Evolutionary conservation across 2,797 vertebrate genomes (phyloP), one percentile per base, ranked within the genome.

Genomic region (Paratrypauchen microcephalus): DNA sequence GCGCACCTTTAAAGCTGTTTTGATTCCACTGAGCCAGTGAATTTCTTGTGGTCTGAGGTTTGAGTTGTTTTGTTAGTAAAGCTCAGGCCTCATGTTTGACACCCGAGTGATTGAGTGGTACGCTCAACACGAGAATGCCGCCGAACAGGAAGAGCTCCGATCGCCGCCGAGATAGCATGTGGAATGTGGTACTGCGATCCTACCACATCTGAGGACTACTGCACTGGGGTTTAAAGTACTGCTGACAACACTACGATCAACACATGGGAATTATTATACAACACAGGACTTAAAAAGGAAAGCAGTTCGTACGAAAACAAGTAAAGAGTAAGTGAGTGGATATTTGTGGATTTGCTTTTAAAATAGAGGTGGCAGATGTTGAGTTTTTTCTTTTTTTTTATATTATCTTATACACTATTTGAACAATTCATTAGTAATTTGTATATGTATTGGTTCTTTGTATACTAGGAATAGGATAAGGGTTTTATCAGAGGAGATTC

Each of bases 121-220:
- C 24, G 6, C 62, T 48, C 30, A 65, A 45, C 2, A 30, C 24
- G 45, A 68, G 89, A 90, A 90, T 90, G 88, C n/a, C 7, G 41
- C 84, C 72, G 66, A 47, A 47, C 87, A 82, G 81, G 89, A 89
- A 86, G 63, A 66, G 77, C 61, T 63, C 73, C 56, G 47, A 18
- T 11, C 23, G n/a, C 11, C 19, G 15, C 24, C 7, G 15, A 50
- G 63, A 65, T 65, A 65, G 21, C 61, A 26, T 11, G 41, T 11
- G 61, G 41, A 64, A 65, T 65, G 63, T 21, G 47, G 8, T 18
- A 24, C 63, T 1, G 24, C 26, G 8, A 18, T 50, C 16, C 4
- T n/a, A 21, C 61, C 26, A 47, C 47, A 45, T 26, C 41, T 62
- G 36, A 64, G 2, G 13, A 47, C 15, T 4, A 21, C 59, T 6